These are phyloP conservation scores for Scopus umbretta DNA, from an alignment of 2,113 vertebrate genomes.

Conservation along the genomic window DNA sequence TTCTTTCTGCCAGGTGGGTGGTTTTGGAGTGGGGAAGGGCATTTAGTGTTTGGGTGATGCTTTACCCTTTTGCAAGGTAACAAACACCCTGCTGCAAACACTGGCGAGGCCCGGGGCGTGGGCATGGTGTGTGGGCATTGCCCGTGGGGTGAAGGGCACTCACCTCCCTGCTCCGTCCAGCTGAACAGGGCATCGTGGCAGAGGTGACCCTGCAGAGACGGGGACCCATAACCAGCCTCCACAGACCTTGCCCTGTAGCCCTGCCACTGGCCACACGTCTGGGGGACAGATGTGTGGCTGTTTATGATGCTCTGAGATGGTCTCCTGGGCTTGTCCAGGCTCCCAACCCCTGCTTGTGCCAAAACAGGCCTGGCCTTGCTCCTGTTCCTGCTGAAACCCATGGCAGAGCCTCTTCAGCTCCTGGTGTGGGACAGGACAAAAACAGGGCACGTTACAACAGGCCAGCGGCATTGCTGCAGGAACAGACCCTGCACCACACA, in stretches of 20 bases:
- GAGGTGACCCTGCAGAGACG: background rate
- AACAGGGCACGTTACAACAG: fast-evolving
- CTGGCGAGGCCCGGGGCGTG: fast-evolving
- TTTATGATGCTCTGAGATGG: background rate
- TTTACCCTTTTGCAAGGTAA: background rate
- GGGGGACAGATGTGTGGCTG: fast-evolving
- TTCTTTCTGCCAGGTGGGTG: background rate
- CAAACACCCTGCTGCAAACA: too few species aligned
- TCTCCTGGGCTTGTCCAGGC: background rate
- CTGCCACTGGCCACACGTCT: fast-evolving
- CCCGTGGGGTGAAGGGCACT: background rate
- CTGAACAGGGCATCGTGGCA: background rate
- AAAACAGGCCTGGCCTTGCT: background rate
- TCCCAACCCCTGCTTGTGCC: background rate
- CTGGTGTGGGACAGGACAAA: fast-evolving
- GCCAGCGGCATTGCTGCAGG: background rate
- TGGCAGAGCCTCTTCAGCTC: background rate
- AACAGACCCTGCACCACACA: background rate
- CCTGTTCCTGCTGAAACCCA: background rate
- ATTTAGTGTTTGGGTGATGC: background rate
- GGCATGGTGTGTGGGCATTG: background rate
- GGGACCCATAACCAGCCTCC: background rate
- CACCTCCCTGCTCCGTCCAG: background rate
- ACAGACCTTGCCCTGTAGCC: background rate
- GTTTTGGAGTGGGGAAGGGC: background rate